phyloP scores from a whole-genome alignment of 2,797 vertebrate species.

The Gymnodraco acuticeps region DNA sequence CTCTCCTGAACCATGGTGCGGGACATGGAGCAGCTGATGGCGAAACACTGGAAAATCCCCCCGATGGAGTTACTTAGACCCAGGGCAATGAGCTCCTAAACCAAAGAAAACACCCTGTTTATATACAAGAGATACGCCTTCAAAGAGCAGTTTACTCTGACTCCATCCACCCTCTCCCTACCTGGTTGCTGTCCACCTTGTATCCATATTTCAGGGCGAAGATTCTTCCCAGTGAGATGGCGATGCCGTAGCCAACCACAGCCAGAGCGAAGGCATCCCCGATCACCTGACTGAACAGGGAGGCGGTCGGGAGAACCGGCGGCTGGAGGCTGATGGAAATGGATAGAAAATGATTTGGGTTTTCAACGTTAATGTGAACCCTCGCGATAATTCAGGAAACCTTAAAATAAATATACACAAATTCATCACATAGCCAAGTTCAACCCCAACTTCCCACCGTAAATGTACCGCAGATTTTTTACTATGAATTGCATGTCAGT shows the following conservation, averaged over 20 bases:
- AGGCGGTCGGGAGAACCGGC: constrained; percentile 79
- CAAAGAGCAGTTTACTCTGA: neutral
- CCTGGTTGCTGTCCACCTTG: constrained; percentile 97
- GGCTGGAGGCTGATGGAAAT: constrained; percentile 84
- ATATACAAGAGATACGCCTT: neutral
- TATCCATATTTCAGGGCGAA: constrained; percentile 96
- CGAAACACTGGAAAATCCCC: constrained; percentile 93
- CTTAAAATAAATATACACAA: too few relatives aligned
- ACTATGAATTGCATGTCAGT: too few relatives aligned
- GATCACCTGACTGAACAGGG: constrained; percentile 84
- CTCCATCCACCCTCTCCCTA: constrained; percentile 22
- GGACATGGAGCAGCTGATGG: constrained; percentile 96
- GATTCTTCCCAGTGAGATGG: constrained; percentile 95
- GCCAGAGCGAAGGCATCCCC: constrained; percentile 95
- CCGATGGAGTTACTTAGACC: constrained; percentile 94
- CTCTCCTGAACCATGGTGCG: constrained; percentile 95
- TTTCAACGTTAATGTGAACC: too few relatives aligned
- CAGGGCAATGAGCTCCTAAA: constrained; percentile 94
- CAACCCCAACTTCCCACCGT: too few relatives aligned
- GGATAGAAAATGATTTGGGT: neutral
- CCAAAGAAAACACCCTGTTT: constrained; percentile 31
- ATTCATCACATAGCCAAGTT: too few relatives aligned
- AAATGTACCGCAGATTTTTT: too few relatives aligned
- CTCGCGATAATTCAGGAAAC: too few relatives aligned
- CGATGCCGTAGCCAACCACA: constrained; percentile 95